A percentile compares a stretch with the other conserved stretches of the same genome.
Conservation (phyloP, 1,140 invertebrate species). For the Drosophila quadrilineata region DNA sequence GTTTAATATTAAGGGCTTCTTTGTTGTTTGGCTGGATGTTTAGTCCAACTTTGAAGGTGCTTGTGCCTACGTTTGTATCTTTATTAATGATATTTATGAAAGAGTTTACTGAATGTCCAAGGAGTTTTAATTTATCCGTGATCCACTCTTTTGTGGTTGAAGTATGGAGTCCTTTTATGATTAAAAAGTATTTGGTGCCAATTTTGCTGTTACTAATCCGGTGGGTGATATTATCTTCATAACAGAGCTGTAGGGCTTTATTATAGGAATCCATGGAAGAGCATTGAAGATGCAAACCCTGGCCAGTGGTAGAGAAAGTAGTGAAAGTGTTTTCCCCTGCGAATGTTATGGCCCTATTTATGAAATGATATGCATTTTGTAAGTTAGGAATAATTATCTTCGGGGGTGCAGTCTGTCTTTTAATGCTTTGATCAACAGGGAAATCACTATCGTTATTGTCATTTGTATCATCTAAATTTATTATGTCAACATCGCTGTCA, state of each 20-base stretch:
- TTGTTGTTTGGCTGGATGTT: background rate
- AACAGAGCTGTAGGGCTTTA: background rate
- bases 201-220: background rate
- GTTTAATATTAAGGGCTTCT: background rate
- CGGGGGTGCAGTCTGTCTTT: too few species aligned
- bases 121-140: background rate
- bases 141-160: background rate
- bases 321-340: background rate
- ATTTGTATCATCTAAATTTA: too few species aligned
- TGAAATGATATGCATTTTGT: background rate
- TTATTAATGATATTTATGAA: background rate
- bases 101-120: background rate
- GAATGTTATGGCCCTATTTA: background rate
- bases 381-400: background rate
- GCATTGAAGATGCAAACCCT: background rate
- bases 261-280: background rate
- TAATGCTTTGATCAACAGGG: too few species aligned
- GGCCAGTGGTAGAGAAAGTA: background rate
- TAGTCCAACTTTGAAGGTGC: background rate
- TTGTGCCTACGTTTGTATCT: background rate
- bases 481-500: too few species aligned
- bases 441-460: too few species aligned
- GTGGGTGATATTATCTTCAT: background rate
- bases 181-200: background rate
- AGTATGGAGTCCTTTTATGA: background rate